These are phyloP conservation scores for Malthinus flaveolus DNA, from an alignment of 2,888 invertebrate genomes.

Conservation along the genomic window DNA sequence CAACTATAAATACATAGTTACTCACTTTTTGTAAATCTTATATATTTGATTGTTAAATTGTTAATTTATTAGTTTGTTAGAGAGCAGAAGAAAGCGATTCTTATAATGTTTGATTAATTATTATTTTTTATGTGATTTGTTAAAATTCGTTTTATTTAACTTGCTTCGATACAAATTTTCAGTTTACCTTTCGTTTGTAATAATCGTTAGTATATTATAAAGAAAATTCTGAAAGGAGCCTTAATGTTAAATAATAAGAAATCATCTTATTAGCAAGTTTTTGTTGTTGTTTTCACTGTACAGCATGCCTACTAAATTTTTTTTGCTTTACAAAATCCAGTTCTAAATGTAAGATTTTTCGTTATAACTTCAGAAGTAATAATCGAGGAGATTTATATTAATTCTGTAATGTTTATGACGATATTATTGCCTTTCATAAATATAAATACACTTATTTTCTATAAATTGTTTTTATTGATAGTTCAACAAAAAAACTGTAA, in stretches of 20 bases:
- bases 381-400: slow-evolving; percentile 34
- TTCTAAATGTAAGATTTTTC: not conserved
- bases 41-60: slow-evolving; percentile 29
- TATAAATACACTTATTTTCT: slow-evolving; percentile 52
- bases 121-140: slow-evolving; percentile 23
- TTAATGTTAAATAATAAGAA: slow-evolving; percentile 18
- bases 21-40: slow-evolving; percentile 26
- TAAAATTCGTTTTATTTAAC: not conserved
- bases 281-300: slow-evolving; percentile 12
- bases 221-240: slow-evolving; percentile 15
- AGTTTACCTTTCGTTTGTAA: not conserved
- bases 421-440: slow-evolving; percentile 47
- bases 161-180: not conserved
- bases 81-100: not conserved
- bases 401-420: slow-evolving; percentile 45
- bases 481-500: too few relatives aligned
- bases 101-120: slow-evolving; percentile 20
- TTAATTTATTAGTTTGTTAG: slow-evolving; percentile 31
- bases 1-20: slow-evolving; percentile 20
- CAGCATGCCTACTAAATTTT: slow-evolving; percentile 7
- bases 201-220: not conserved
- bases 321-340: slow-evolving; percentile 1
- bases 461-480: slow-evolving; percentile 31
- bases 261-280: slow-evolving; percentile 8
- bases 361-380: slow-evolving; percentile 4